A percentile compares a stretch with the other conserved stretches of the same genome.
phyloP scores from a whole-genome alignment of 92 coral and sea anemone genomes.

The Phymanthus crucifer region DNA sequence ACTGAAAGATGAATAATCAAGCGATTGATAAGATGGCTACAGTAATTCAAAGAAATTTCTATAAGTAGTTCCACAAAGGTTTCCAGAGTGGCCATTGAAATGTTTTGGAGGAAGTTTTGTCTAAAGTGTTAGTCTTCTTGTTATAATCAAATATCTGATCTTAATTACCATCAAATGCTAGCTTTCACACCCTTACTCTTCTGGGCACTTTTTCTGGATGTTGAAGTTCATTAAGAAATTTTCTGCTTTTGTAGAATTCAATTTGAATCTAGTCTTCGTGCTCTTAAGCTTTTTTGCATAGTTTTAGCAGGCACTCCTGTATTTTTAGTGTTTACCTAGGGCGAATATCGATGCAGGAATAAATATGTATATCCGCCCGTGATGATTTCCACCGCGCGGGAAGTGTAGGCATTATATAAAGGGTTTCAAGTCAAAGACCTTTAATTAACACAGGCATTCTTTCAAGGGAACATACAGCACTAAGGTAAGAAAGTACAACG shows the following conservation, averaged over 20 bases:
- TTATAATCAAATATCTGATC: not conserved
- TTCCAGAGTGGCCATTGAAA: not conserved
- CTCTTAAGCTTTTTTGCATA: too few species aligned
- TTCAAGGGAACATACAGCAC: not conserved
- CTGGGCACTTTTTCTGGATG: not conserved
- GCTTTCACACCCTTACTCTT: not conserved
- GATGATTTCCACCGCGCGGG: too few species aligned
- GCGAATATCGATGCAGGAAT: too few species aligned
- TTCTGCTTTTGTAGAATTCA: not conserved
- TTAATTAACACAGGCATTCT: too few species aligned
- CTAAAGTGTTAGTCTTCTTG: not conserved
- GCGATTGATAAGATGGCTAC: not conserved
- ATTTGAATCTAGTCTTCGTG: not conserved
- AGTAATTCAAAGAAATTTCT: not conserved
- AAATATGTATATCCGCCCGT: too few species aligned
- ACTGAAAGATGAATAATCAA: not conserved
- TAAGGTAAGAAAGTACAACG: not conserved
- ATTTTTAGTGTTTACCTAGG: too few species aligned
- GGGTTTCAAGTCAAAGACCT: too few species aligned
- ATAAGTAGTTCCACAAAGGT: not conserved
- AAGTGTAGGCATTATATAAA: too few species aligned
- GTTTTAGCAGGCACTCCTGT: too few species aligned
- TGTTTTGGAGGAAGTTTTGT: slow-evolving; percentile 6
- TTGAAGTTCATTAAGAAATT: not conserved
- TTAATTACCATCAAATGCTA: not conserved